Percentiles rank a stretch among this genome's conserved stretches.
These are phyloP conservation scores for Xenus cinereus DNA, from an alignment of 2,113 vertebrate species.

Conservation along the genomic window DNA sequence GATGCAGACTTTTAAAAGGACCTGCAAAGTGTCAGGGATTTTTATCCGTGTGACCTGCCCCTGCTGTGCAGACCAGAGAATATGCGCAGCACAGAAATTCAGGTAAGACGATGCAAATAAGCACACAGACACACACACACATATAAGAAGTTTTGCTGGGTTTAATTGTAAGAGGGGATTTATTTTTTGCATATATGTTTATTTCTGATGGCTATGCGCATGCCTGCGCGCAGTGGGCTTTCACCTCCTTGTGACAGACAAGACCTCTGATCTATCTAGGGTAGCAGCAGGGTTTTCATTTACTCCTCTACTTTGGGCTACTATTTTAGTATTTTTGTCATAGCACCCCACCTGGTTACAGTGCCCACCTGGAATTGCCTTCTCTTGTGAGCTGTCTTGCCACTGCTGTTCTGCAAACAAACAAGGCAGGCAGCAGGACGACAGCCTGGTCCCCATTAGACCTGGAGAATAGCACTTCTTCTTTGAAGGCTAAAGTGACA, in stretches of 20 bases:
- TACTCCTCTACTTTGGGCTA: neutral
- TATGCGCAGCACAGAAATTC: neutral
- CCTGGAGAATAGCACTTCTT: neutral
- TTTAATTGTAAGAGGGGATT: neutral
- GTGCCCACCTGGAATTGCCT: neutral
- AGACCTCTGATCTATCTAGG: neutral
- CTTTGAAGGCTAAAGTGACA: neutral
- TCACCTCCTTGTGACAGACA: neutral
- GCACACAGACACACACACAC: neutral
- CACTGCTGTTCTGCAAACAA: neutral
- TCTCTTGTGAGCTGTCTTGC: neutral
- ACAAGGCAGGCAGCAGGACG: neutral
- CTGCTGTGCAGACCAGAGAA: neutral
- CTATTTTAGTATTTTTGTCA: neutral
- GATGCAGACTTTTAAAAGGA: neutral
- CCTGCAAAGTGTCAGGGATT: neutral
- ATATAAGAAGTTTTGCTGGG: neutral
- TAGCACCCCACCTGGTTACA: neutral
- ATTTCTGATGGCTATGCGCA: neutral
- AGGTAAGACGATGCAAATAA: neutral
- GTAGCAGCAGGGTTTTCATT: neutral
- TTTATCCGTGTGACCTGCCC: neutral
- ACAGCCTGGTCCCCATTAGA: neutral
- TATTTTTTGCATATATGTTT: neutral
- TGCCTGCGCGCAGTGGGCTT: fast-evolving